Evolutionary conservation across 2,888 invertebrate species (phyloP), one percentile per base, ranked within the genome.

Genomic region (Lepidochrysops patricia): DNA sequence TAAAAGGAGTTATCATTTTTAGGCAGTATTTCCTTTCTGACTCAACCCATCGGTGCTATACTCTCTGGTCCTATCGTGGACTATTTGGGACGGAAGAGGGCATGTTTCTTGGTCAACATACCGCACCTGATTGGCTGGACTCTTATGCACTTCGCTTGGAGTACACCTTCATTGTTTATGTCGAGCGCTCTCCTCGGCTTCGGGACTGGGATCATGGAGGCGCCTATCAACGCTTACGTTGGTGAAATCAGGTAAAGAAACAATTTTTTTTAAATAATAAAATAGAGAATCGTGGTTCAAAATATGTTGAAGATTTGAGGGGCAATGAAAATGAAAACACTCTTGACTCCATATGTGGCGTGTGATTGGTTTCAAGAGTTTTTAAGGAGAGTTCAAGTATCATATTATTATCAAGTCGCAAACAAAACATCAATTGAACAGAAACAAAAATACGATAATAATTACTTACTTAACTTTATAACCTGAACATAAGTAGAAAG

Each of bases 191-290:
- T 91, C 7, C 74, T 91, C 37, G 92, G 91, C 0, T 65, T 91
- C 0, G 90, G 91, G 0, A 86, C 90, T 6, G 91, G 91, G 0
- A 80, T 91, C 27, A 91, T 91, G 91, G 91, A 91, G 67, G 91
- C 91, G 0, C 91, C 91, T 0, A 88, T 91, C 49, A 83, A 90
- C 60, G 88, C 91, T 0, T 92, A 91, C 67, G 88, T 91, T 6
- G 90, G 91, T 3, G 91, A 91, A 79, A 90, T 91, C 34, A 88
- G 88, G 90, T 90, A 61, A 37, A 13, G n/a, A 6, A 15, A 2
- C 13, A 5, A 35, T 13, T 15, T 37, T 15, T 5, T 6, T 35
- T 5, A 13, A n/a, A n/a, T n/a, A n/a, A n/a, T n/a, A n/a, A n/a
- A n/a, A n/a, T n/a, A n/a, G n/a, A n/a, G n/a, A n/a, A n/a, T n/a